Conservation (phyloP, 2,797 vertebrate genomes). For the Darevskia nairensis region DNA sequence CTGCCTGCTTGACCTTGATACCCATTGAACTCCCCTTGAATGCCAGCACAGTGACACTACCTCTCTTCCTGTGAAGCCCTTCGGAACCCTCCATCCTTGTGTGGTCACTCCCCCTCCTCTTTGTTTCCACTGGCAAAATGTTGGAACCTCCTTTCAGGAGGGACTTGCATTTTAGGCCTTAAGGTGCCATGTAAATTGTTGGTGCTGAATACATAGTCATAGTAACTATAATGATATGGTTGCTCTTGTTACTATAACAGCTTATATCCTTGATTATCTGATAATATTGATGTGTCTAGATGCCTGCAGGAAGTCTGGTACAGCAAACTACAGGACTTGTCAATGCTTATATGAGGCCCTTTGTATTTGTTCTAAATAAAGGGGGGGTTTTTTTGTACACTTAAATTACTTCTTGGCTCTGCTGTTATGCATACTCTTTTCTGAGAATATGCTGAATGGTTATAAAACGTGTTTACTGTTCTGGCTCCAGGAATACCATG, state of each 20-base stretch:
- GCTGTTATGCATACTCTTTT: slow-evolving; percentile 13
- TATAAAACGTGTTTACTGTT: slow-evolving; percentile 66
- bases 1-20: not conserved
- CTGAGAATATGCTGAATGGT: slow-evolving; percentile 53
- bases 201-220: not conserved
- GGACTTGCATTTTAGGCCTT: not conserved
- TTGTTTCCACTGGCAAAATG: not conserved
- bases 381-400: not conserved
- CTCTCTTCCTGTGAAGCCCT: not conserved
- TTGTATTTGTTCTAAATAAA: not conserved
- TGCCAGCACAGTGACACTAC: not conserved
- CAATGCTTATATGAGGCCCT: not conserved
- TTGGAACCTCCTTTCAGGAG: not conserved
- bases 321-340: not conserved
- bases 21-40: not conserved
- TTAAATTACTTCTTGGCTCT: not conserved
- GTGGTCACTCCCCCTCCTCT: not conserved
- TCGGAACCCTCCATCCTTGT: not conserved
- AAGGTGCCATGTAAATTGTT: not conserved
- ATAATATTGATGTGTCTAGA: not conserved
- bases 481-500: slow-evolving; percentile 29
- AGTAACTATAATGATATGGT: not conserved
- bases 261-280: not conserved
- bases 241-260: not conserved
- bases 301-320: not conserved